These are phyloP conservation scores for Kuschelorhynchus macadamiae DNA, from an alignment of 2,888 invertebrate species.

Conservation along the genomic window DNA sequence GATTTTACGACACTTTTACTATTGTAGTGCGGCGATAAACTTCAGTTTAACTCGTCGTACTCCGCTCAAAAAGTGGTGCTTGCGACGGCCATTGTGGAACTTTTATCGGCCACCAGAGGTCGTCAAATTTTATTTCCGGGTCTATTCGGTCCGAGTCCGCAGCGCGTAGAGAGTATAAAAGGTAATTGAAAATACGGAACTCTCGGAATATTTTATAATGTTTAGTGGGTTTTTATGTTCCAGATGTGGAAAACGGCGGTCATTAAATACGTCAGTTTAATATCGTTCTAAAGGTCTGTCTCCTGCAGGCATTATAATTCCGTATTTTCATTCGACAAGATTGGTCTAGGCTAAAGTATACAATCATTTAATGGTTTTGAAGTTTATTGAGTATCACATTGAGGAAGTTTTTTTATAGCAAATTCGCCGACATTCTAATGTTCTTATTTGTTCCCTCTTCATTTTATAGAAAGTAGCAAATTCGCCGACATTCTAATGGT, in stretches of 20 bases:
- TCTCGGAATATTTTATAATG: not conserved
- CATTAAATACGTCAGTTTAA: not conserved
- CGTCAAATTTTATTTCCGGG: constrained; percentile 36
- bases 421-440: too few species aligned
- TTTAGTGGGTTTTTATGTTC: constrained; percentile 1
- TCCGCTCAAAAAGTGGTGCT: constrained; percentile 25
- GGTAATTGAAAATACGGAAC: constrained; percentile 9
- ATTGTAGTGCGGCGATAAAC: constrained; percentile 25
- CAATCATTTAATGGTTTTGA: too few species aligned
- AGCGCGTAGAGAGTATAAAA: constrained; percentile 16
- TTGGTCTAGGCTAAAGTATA: too few species aligned
- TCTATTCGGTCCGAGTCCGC: constrained; percentile 10
- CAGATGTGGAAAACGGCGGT: not conserved
- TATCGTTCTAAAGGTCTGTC: not conserved
- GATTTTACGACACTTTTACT: constrained; percentile 36
- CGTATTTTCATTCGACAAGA: too few species aligned
- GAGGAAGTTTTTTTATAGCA: too few species aligned
- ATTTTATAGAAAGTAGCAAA: too few species aligned
- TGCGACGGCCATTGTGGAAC: constrained; percentile 17
- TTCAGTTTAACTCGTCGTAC: constrained; percentile 27
- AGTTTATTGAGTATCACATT: too few species aligned
- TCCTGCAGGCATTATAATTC: not conserved
- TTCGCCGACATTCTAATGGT: too few species aligned
- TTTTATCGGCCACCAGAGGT: constrained; percentile 29
- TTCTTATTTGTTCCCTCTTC: too few species aligned